These are phyloP conservation scores for Limnephilus lunatus DNA, from an alignment of 2,888 invertebrate genomes.

Conservation along the genomic window DNA sequence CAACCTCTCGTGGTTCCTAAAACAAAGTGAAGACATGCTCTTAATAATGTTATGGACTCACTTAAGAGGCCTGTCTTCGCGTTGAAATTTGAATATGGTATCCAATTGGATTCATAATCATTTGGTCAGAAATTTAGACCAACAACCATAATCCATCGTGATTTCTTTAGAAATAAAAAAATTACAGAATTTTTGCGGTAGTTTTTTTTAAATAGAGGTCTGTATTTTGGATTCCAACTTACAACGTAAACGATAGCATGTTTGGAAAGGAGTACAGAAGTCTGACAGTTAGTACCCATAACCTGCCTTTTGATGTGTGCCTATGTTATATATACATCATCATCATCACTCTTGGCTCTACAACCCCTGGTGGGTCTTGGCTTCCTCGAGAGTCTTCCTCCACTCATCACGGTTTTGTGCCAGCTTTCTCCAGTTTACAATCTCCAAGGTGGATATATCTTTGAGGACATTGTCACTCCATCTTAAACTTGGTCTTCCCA, in stretches of 20 bases:
- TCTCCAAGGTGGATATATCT: no score
- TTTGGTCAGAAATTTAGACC: background rate
- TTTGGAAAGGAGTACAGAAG: background rate
- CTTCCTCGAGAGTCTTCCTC: no score
- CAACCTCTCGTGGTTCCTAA: conserved; percentile 23
- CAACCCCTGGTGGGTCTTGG: no score
- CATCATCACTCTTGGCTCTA: no score
- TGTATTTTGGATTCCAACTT: background rate
- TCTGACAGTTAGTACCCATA: no score
- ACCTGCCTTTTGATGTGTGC: no score
- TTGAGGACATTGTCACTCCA: no score
- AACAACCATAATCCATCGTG: background rate
- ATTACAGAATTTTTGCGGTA: background rate
- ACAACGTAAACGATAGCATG: background rate
- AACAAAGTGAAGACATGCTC: background rate
- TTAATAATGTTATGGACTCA: background rate
- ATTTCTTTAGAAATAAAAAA: background rate
- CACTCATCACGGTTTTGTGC: no score
- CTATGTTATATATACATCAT: no score
- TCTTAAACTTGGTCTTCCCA: no score
- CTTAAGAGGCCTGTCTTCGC: background rate
- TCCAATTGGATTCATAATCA: background rate
- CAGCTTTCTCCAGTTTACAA: no score
- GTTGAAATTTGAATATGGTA: background rate
- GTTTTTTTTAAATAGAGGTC: background rate